Evolutionary conservation across 23 tunicate species (phyloP), one percentile per base, ranked within the genome.

Genomic region (Phallusia fumigata): DNA sequence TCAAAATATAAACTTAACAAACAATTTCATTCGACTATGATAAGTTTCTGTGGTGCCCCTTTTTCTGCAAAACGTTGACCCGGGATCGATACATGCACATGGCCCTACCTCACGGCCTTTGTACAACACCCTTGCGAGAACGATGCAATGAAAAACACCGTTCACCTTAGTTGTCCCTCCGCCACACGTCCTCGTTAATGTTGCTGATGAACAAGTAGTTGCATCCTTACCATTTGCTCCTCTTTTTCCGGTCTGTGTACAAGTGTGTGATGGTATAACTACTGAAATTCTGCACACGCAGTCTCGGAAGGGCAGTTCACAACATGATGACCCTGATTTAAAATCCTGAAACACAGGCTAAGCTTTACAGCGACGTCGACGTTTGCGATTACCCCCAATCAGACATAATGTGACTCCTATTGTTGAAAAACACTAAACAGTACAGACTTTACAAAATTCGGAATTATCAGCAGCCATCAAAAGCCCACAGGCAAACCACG

Each of bases 21-120:
- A n/a, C n/a, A n/a, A n/a, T n/a, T n/a, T n/a, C n/a, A n/a, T n/a
- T n/a, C n/a, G n/a, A n/a, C n/a, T n/a, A n/a, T n/a, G n/a, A n/a
- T n/a, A n/a, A n/a, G n/a, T n/a, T n/a, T n/a, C n/a, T n/a, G n/a
- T n/a, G n/a, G n/a, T n/a, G n/a, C n/a, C n/a, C n/a, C 16, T 32
- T 50, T 33, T 33, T 52, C 49, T 76, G 50, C 50, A 76, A 76
- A 76, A 76, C 80, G 80, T 33, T 19, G 49, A 32, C 24, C 80
- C 51, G 45, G 80, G 30, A 34, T 76, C 50, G 16, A 76, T 19
- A 31, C 28, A 76, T 31, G 80, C 80, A 31, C 31, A 72, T 28
- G 76, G 16, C 32, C 76, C 13, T 21, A 72, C n/a, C 33, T 72
- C n/a, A 30, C n/a, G 76, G 33, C n/a, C n/a, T 72, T 72, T 18